Conservation (phyloP, 2,888 invertebrate genomes). For the Leucozona laternaria region DNA sequence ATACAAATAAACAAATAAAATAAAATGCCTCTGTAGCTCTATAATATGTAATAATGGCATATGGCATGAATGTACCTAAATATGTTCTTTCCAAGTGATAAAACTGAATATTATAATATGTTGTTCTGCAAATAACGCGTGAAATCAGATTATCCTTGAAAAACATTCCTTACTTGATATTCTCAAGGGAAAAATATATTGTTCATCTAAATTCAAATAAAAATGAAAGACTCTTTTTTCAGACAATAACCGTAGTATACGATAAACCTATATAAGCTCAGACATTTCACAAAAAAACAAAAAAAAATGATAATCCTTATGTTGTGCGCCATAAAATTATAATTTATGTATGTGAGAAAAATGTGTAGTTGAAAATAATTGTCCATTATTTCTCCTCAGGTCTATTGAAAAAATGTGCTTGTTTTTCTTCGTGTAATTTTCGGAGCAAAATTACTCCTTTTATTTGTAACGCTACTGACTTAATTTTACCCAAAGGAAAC, state of each 20-base stretch:
- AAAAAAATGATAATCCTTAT: constrained; percentile 11
- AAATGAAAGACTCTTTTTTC: constrained; percentile 22
- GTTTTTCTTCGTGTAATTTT: not conserved
- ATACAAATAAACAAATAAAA: too few species aligned
- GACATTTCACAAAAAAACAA: not conserved
- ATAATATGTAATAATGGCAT: too few species aligned
- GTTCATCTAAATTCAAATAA: constrained; percentile 1
- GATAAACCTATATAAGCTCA: not conserved
- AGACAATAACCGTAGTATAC: not conserved
- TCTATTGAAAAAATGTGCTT: constrained; percentile 1
- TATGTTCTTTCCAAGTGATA: constrained; percentile 12
- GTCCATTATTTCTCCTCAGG: constrained; percentile 8
- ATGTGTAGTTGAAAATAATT: constrained; percentile 13
- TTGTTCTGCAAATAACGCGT: constrained; percentile 5
- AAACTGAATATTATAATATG: constrained; percentile 9
- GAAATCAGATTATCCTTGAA: constrained; percentile 28
- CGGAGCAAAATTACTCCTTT: not conserved
- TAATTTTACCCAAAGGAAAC: constrained; percentile 3
- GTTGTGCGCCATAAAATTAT: constrained; percentile 28
- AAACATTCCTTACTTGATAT: not conserved
- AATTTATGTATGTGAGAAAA: not conserved
- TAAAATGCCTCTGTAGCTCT: too few species aligned
- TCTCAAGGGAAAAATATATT: not conserved
- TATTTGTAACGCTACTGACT: constrained; percentile 6
- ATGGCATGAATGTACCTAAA: not conserved